phyloP scores from a whole-genome alignment of 2,113 vertebrate species.

The Thomomys bottae region DNA sequence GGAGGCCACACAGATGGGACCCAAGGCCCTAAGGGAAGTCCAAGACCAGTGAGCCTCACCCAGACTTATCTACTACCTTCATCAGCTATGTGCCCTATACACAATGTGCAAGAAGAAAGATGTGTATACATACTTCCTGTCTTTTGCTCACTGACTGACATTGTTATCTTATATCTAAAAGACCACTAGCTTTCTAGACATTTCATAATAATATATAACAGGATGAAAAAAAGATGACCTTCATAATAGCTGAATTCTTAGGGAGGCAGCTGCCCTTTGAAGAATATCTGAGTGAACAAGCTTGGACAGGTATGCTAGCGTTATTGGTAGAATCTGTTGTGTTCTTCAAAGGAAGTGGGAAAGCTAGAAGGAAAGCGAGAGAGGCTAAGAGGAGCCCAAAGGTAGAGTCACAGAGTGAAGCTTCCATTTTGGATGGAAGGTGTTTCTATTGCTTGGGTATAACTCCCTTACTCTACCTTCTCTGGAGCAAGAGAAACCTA shows the following conservation, averaged over 20 bases:
- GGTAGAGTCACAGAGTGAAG: background rate
- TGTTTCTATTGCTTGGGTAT: background rate
- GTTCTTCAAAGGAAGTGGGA: background rate
- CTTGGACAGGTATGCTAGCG: background rate
- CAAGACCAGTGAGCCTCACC: background rate
- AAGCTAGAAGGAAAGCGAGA: background rate
- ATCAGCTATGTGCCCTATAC: background rate
- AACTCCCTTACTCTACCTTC: background rate
- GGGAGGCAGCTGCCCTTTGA: background rate
- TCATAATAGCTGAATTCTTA: background rate
- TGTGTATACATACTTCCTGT: background rate
- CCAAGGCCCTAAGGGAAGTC: background rate
- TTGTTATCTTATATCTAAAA: background rate
- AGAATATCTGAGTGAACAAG: background rate
- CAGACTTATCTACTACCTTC: background rate
- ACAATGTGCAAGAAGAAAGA: background rate
- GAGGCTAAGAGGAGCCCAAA: background rate
- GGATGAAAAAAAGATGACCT: background rate
- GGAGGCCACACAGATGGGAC: constrained; percentile 15
- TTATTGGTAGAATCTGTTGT: background rate
- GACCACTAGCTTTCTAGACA: background rate
- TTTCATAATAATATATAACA: background rate
- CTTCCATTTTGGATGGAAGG: background rate
- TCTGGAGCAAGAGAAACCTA: background rate
- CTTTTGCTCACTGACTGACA: background rate